Percentiles rank a stretch among this genome's conserved stretches.
These are phyloP conservation scores for Byasa hedistus DNA, from an alignment of 2,888 invertebrate species.

Conservation along the genomic window DNA sequence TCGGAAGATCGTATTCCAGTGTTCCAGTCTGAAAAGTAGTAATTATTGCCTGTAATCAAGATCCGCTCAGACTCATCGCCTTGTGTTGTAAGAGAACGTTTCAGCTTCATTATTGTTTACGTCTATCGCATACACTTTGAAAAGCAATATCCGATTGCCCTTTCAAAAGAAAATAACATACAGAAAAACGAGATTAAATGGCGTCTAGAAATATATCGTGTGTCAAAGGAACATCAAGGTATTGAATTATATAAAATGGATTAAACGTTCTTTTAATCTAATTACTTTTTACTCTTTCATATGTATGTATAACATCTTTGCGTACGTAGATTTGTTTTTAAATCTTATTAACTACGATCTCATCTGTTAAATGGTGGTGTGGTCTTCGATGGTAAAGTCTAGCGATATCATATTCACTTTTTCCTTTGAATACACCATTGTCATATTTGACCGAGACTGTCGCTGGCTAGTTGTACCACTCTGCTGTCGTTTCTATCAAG, in stretches of 20 bases:
- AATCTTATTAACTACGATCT: too few species aligned
- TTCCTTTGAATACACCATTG: too few species aligned
- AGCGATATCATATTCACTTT: too few species aligned
- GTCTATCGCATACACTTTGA: background rate
- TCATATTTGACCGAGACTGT: too few species aligned
- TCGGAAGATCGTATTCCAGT: too few species aligned
- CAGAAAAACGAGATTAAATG: slow-evolving; percentile 22
- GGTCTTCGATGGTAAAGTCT: too few species aligned
- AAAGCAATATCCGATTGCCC: slow-evolving; percentile 23
- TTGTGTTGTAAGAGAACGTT: slow-evolving; percentile 2
- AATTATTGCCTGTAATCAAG: background rate
- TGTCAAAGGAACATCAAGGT: slow-evolving; percentile 21
- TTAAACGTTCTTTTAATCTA: slow-evolving; percentile 9
- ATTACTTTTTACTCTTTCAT: background rate
- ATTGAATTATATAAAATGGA: slow-evolving; percentile 11
- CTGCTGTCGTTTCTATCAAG: too few species aligned
- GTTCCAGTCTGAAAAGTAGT: background rate
- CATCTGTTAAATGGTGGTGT: too few species aligned
- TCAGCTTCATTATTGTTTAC: background rate
- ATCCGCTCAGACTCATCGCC: background rate
- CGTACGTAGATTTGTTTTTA: too few species aligned
- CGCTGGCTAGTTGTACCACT: too few species aligned
- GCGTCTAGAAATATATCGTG: slow-evolving; percentile 11
- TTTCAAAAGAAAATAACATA: slow-evolving; percentile 23
- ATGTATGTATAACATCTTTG: too few species aligned